Percentiles rank a stretch among this genome's conserved stretches.
These are phyloP conservation scores for Heliconius sara DNA, from an alignment of 2,888 invertebrate species.

Conservation along the genomic window DNA sequence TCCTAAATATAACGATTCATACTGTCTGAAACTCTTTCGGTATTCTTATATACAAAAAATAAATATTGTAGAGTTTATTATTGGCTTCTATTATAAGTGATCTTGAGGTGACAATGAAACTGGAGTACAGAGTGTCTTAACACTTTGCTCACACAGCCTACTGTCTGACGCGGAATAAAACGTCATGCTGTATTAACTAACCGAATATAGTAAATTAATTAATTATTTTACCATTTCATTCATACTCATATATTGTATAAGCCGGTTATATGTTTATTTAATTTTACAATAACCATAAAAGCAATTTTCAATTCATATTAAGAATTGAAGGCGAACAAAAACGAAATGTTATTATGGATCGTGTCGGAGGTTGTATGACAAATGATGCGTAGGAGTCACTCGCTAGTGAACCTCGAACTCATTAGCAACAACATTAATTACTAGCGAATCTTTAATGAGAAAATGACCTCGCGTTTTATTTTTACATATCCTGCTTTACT, in stretches of 20 bases:
- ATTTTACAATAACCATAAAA: slow-evolving; percentile 32
- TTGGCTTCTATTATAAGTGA: neutral
- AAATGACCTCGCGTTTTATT: slow-evolving; percentile 61
- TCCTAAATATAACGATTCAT: slow-evolving; percentile 60
- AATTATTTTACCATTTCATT: too few species aligned
- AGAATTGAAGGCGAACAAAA: slow-evolving; percentile 44
- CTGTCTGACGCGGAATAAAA: too few species aligned
- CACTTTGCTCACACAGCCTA: neutral
- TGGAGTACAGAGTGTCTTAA: too few species aligned
- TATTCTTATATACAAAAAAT: slow-evolving; percentile 22
- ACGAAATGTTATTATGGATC: slow-evolving; percentile 63
- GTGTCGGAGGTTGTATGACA: slow-evolving; percentile 77
- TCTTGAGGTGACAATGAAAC: neutral
- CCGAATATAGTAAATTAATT: neutral
- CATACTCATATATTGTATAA: neutral
- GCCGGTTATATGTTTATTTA: slow-evolving; percentile 27
- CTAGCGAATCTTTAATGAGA: slow-evolving; percentile 73
- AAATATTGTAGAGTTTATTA: neutral
- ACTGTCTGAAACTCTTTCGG: slow-evolving; percentile 42
- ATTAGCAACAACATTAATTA: slow-evolving; percentile 79
- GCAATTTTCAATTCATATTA: slow-evolving; percentile 43
- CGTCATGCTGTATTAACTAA: too few species aligned
- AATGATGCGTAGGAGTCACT: slow-evolving; percentile 79
- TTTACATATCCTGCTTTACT: slow-evolving; percentile 50
- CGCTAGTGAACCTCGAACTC: slow-evolving; percentile 69